Evolutionary conservation across 2,888 invertebrate species (phyloP), one percentile per base, ranked within the genome.

Genomic region (Azorinus chamasolen): DNA sequence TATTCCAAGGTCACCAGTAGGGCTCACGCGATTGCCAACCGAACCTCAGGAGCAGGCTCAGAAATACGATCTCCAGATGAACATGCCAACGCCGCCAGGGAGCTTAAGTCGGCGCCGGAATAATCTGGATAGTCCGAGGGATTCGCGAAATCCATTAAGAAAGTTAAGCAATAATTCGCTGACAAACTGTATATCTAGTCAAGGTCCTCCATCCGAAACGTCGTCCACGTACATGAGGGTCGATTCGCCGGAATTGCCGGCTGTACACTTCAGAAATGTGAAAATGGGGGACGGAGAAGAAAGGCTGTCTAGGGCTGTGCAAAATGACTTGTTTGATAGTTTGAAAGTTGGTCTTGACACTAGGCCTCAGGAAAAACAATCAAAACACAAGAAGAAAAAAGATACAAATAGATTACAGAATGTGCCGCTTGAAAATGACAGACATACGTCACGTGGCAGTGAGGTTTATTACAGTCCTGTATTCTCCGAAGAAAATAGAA

Each of bases 181-280:
- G 10, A 86, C 86, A 14, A 87, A 87, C 57, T 88, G 87, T 63
- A 72, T 89, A 24, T 83, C 87, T 8, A 84, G 83, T 55, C 89
- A 88, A 57, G 83, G 82, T 18, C 77, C 79, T 3, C 82, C 82
- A 6, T 75, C 82, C 0, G 86, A 86, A 55, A 68, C 74, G 2
- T 83, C 83, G 45, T 76, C 81, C 4, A 86, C 84, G 18, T 86
- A 86, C 50, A 82, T 80, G 57, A 65, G 87, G 14, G 83, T 83
- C 0, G 88, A 87, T 25, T 90, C 91, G 0, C 92, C 92, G 0
- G 92, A 92, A 72, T 85, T 92, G 1, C 92, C 92, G 4, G 85
- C 90, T 14, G 87, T 92, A 1, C 92, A 92, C 71, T 92, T 89
- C 70, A 84, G 89, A 62, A 92, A 92, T 79, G 70, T 85, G 16